Evolutionary conservation across 2,797 vertebrate genomes (phyloP).

Genomic region (Megalops cyprinoides): DNA sequence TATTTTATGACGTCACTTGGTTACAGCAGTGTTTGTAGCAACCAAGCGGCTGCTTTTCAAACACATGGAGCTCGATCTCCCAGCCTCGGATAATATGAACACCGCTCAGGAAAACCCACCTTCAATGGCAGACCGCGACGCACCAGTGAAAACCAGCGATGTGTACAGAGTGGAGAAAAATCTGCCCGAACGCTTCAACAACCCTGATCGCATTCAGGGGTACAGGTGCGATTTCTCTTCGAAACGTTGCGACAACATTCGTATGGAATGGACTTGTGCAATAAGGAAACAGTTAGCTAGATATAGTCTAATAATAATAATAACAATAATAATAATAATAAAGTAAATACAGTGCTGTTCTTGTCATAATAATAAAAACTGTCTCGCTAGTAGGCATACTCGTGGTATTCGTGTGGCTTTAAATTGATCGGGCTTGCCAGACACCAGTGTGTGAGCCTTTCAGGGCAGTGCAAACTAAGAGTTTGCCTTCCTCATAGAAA

Average conservation of each 20-base stretch:
- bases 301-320: too few relatives aligned
- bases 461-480: too few relatives aligned
- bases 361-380: too few relatives aligned
- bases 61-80: background rate
- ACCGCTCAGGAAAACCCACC: background rate
- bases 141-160: conserved; percentile 46
- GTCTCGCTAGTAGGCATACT: too few relatives aligned
- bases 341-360: too few relatives aligned
- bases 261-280: background rate
- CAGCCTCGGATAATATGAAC: conserved; percentile 30
- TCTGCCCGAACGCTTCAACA: conserved; percentile 57
- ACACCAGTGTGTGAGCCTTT: too few relatives aligned
- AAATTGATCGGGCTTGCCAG: too few relatives aligned
- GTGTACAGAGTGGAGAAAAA: conserved; percentile 57
- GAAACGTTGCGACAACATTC: background rate
- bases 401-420: too few relatives aligned
- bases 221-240: conserved; percentile 51
- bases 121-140: background rate
- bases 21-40: conserved; percentile 50
- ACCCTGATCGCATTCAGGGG: conserved; percentile 59
- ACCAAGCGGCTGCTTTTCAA: background rate
- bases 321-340: too few relatives aligned
- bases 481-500: too few relatives aligned
- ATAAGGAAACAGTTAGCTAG: too few relatives aligned
- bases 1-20: conserved; percentile 38